Conservation (phyloP, 2,113 vertebrate genomes). For the Chaetops frenatus region DNA sequence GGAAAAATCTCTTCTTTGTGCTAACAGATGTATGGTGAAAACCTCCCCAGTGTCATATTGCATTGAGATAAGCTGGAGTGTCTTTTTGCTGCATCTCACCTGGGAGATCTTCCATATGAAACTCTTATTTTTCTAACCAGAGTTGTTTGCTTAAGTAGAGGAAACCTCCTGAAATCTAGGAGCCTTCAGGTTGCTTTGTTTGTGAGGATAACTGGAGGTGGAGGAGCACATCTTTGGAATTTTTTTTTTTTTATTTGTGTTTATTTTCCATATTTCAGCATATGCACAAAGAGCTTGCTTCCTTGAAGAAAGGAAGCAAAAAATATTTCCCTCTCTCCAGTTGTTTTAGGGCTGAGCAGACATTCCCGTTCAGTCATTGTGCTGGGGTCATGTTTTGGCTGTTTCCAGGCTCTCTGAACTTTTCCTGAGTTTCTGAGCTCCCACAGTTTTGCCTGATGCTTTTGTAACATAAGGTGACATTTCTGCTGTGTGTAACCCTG, state of each 20-base stretch:
- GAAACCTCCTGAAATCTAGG: background rate
- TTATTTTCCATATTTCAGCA: background rate
- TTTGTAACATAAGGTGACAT: background rate
- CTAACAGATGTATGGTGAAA: background rate
- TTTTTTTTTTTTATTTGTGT: background rate
- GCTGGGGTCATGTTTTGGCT: background rate
- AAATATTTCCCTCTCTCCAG: background rate
- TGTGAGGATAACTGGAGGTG: background rate
- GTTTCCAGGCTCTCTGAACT: background rate
- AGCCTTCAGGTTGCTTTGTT: background rate
- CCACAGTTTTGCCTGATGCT: background rate
- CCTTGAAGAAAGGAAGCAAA: background rate
- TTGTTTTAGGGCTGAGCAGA: background rate
- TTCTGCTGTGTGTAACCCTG: background rate
- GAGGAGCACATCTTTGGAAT: background rate
- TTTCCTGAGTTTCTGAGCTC: background rate
- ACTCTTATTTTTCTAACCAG: background rate
- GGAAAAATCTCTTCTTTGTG: background rate
- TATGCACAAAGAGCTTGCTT: background rate
- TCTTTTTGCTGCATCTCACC: background rate
- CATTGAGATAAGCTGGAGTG: background rate
- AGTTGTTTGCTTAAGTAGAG: background rate
- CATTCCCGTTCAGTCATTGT: background rate
- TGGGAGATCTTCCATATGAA: background rate
- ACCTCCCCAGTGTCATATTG: background rate